Evolutionary conservation across 1,140 invertebrate genomes (phyloP).

Genomic region (Chrysopa pallens): DNA sequence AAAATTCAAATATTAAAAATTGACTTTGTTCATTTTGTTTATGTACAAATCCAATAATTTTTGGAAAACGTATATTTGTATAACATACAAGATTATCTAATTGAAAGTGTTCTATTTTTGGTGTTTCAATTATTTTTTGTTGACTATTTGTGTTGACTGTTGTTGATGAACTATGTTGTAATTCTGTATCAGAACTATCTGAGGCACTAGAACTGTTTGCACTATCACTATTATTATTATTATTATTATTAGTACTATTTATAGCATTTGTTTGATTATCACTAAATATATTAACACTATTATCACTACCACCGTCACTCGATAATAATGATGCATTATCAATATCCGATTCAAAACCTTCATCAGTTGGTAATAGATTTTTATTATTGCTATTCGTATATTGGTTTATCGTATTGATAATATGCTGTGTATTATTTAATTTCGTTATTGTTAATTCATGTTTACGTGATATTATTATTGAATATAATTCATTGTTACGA

Average conservation of each 20-base stretch:
- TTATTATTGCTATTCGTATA: neutral
- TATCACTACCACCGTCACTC: slow-evolving; percentile 15
- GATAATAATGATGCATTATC: slow-evolving; percentile 20
- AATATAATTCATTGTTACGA: neutral
- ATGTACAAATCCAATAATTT: slow-evolving; percentile 20
- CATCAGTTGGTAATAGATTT: slow-evolving; percentile 10
- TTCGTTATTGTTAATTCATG: neutral
- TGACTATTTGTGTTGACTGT: neutral
- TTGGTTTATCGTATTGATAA: neutral
- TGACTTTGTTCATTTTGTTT: slow-evolving; percentile 15
- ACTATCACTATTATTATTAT: slow-evolving; percentile 9
- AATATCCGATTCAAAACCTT: slow-evolving; percentile 25
- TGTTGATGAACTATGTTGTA: slow-evolving; percentile 5
- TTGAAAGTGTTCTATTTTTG: slow-evolving; percentile 13
- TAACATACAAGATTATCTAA: slow-evolving; percentile 23
- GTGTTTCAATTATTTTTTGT: neutral
- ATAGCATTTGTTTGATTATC: slow-evolving; percentile 9
- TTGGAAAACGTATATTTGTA: slow-evolving; percentile 17
- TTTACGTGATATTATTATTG: neutral
- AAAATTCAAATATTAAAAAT: slow-evolving; percentile 19
- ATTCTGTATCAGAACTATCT: slow-evolving; percentile 16
- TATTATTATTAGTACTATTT: too few species aligned
- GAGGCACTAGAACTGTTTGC: slow-evolving; percentile 20
- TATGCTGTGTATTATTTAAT: neutral
- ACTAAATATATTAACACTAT: slow-evolving; percentile 8